Evolutionary conservation across 2,797 vertebrate genomes (phyloP).

Genomic region (Acanthiza pusilla): DNA sequence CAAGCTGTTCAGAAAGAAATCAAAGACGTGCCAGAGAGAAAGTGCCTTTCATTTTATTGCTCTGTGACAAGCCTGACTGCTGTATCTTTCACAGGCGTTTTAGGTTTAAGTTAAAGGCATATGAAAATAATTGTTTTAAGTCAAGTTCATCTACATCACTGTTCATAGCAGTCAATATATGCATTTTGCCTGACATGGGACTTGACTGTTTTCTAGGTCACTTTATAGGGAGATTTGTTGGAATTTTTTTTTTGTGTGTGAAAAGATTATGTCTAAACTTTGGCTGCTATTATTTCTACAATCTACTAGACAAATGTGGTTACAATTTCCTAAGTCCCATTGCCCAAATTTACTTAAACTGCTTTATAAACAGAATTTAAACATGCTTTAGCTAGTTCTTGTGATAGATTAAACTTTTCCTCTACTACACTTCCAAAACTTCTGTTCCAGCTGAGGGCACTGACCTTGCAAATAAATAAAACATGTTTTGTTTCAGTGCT

Average conservation of each 20-base stretch:
- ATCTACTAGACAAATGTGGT: conserved; percentile 6
- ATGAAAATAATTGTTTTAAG: background rate
- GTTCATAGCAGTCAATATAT: background rate
- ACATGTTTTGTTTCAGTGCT: conserved; percentile 16
- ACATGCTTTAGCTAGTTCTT: background rate
- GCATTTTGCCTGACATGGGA: background rate
- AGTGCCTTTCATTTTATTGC: conserved; percentile 22
- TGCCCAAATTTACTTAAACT: conserved; percentile 32
- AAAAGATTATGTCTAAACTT: background rate
- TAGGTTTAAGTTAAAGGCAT: background rate
- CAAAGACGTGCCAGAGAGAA: conserved; percentile 22
- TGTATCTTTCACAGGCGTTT: background rate
- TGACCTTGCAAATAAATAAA: conserved; percentile 52
- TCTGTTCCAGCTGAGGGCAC: conserved; percentile 21
- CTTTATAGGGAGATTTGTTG: background rate
- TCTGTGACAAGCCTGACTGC: conserved; percentile 10
- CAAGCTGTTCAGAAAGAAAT: conserved; percentile 48
- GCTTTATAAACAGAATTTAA: conserved; percentile 45
- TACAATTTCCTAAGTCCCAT: conserved; percentile 20
- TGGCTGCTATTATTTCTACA: background rate
- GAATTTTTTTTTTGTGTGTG: background rate
- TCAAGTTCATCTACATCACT: background rate
- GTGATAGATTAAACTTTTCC: conserved; percentile 1
- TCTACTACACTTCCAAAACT: conserved; percentile 1
- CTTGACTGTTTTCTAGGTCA: background rate